Percentiles rank a stretch among this genome's conserved stretches.
Evolutionary conservation across 1,140 invertebrate genomes (phyloP).

Genomic region (Drosophila azteca): DNA sequence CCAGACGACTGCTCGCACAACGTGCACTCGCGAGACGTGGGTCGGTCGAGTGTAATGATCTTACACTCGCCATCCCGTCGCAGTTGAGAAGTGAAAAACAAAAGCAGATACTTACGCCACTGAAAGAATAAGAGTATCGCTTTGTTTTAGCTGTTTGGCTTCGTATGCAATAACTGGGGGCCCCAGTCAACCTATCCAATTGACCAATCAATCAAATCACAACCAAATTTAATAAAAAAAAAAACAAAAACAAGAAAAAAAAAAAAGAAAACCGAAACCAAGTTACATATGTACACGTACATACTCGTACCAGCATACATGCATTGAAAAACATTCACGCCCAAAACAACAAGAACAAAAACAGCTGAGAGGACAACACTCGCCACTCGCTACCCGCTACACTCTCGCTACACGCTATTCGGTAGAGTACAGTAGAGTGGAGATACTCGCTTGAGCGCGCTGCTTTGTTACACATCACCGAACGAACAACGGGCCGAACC

Average conservation of each 20-base stretch:
- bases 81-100: constrained; percentile 61
- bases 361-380: too few relatives aligned
- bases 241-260: constrained; percentile 23
- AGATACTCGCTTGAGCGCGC: constrained; percentile 41
- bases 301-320: constrained; percentile 33
- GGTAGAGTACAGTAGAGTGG: too few relatives aligned
- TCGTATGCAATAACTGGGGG: constrained; percentile 75
- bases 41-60: constrained; percentile 14
- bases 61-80: constrained; percentile 29
- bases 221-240: constrained; percentile 27
- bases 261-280: constrained; percentile 16
- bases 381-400: too few relatives aligned
- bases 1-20: constrained; percentile 14
- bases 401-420: neutral
- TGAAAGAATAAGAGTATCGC: constrained; percentile 46
- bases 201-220: constrained; percentile 40
- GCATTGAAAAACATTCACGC: constrained; percentile 24
- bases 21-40: constrained; percentile 35
- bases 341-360: neutral
- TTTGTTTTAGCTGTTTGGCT: constrained; percentile 77
- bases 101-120: constrained; percentile 48
- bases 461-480: constrained; percentile 78
- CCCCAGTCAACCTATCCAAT: constrained; percentile 31
- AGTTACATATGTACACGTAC: constrained; percentile 66
- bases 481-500: constrained; percentile 67